These are phyloP conservation scores for Tyrannus savana DNA, from an alignment of 2,113 vertebrate species.

Conservation along the genomic window DNA sequence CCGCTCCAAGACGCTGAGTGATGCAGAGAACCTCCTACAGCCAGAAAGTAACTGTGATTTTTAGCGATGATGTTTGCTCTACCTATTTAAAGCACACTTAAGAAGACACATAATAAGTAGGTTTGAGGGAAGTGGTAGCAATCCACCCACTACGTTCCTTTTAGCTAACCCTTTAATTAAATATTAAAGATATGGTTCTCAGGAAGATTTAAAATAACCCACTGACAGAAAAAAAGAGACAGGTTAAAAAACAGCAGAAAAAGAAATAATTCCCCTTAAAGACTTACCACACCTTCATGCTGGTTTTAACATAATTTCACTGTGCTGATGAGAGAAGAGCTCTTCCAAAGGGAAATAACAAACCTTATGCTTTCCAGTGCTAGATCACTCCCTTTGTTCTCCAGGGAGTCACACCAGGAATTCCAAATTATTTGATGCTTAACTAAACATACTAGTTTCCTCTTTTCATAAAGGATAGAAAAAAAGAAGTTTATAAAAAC, in stretches of 20 bases:
- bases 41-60: conserved; percentile 58
- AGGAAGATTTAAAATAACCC: conserved; percentile 60
- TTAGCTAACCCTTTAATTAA: conserved; percentile 64
- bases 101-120: conserved; percentile 64
- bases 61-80: conserved; percentile 51
- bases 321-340: not conserved
- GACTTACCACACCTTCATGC: not conserved
- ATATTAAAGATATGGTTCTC: conserved; percentile 58
- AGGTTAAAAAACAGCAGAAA: conserved; percentile 26
- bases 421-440: not conserved
- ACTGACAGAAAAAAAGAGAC: conserved; percentile 21
- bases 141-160: conserved; percentile 56
- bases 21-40: conserved; percentile 58
- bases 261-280: not conserved
- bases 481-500: not conserved
- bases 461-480: not conserved
- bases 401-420: not conserved
- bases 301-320: not conserved
- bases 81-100: conserved; percentile 58
- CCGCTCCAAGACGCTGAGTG: conserved; percentile 9
- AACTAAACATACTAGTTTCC: not conserved
- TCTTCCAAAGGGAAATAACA: not conserved
- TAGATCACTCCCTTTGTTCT: not conserved
- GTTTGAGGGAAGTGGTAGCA: conserved; percentile 60
- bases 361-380: not conserved